A percentile compares a stretch with the other conserved stretches of the same genome.
Evolutionary conservation across 2,113 vertebrate genomes (phyloP).

Genomic region (Sinocyclocheilus anophthalmus): DNA sequence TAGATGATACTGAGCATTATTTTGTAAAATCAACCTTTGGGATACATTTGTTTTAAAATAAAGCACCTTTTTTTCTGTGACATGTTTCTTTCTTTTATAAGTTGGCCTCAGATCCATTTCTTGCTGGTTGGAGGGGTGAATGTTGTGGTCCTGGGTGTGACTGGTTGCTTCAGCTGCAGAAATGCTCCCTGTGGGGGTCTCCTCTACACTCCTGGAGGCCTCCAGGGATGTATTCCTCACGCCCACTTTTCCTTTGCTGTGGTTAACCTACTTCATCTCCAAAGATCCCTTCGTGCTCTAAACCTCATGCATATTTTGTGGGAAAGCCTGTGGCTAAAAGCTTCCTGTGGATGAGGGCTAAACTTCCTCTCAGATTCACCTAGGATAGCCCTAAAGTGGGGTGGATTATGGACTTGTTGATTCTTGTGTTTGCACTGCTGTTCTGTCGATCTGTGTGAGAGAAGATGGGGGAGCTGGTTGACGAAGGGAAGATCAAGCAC

Average conservation of each 20-base stretch:
- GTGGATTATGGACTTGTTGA: constrained; percentile 41
- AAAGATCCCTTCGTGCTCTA: neutral
- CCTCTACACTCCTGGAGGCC: constrained; percentile 6
- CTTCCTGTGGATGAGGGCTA: constrained; percentile 36
- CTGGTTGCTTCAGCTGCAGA: constrained; percentile 37
- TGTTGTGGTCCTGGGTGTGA: constrained; percentile 10
- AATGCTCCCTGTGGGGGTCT: constrained; percentile 5
- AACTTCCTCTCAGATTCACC: constrained; percentile 27
- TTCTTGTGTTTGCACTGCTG: constrained; percentile 47
- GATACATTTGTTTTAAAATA: constrained; percentile 74
- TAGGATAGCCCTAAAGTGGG: constrained; percentile 42
- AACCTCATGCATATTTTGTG: constrained; percentile 15
- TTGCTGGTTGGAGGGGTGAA: neutral
- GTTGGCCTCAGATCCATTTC: neutral
- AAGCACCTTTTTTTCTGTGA: constrained; percentile 79
- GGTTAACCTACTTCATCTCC: constrained; percentile 43
- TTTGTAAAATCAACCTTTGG: constrained; percentile 66
- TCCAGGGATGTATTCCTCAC: constrained; percentile 8
- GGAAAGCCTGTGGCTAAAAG: constrained; percentile 35
- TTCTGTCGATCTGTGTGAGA: constrained; percentile 20
- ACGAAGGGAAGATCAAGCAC: constrained; percentile 32
- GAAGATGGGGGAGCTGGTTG: constrained; percentile 20
- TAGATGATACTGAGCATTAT: constrained; percentile 60
- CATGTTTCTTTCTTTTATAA: constrained; percentile 8
- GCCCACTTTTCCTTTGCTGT: constrained; percentile 33